Evolutionary conservation across 2,113 vertebrate genomes (phyloP), one percentile per base, ranked within the genome.

Genomic region (Microtus oregoni): DNA sequence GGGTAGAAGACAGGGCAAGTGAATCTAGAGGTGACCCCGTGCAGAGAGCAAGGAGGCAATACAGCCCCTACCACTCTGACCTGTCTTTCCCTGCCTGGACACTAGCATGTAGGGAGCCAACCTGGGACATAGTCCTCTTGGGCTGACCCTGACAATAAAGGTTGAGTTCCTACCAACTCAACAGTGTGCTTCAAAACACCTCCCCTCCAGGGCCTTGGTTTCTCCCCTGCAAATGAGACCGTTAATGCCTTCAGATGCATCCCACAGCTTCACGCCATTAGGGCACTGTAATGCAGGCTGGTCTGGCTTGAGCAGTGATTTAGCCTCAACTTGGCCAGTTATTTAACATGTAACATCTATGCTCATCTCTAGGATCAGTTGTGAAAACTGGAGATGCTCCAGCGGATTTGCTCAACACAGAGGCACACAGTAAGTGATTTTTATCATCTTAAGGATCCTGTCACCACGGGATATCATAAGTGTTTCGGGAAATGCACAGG

Each of bases 391-490:
- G 89, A 38, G 82, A 96, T 2, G 90, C 95, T 26, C 94, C 86
- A 0, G 73, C n/a, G n/a, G 86, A 82, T 82, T 22, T 88, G 68
- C 72, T 92, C 77, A 17, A 92, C 86, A 97, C 97, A 65, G 96
- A 97, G 41, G 68, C 8, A 5, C 92, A 96, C 78, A 97, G 97
- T 98, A 86, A 97, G 97, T 94, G 76, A 50, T 65, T 82, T 95
- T 95, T 30, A 24, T 32, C 26, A 3, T 47, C 55, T 26, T 4
- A 38, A 86, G 20, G 77, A 14, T 52, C 41, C 32, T 41, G 52
- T 58, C 76, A 52, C 26, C 26, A 15, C 1, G 1, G 38, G 58
- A 61, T 75, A 89, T 4, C 81, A 0, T n/a, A 44, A 44, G 24
- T 9, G 44, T 86, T 76, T 73, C 65, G 22, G 24, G 14, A 78